Percentiles rank a stretch among this genome's conserved stretches.
Conservation (phyloP, 2,888 invertebrate species). For the Creontiades dilutus region DNA sequence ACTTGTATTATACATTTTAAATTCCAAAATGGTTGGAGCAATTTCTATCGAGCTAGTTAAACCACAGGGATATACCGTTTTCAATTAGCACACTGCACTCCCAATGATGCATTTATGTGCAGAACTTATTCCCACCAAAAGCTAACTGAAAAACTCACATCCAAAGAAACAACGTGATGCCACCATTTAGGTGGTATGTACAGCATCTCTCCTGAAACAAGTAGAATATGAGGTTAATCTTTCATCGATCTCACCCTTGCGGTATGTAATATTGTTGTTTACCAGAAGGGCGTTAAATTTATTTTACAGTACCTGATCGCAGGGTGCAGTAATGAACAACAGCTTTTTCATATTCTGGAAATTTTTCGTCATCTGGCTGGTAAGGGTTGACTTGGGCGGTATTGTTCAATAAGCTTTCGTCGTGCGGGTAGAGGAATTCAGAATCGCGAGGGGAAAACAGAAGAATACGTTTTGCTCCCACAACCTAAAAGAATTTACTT, state of each 20-base stretch:
- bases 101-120: no score
- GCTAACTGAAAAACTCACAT: conserved; percentile 95
- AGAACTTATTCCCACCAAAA: conserved; percentile 92
- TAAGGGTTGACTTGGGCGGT: conserved; percentile 95
- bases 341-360: conserved; percentile 85
- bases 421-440: conserved; percentile 88
- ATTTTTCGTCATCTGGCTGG: conserved; percentile 85
- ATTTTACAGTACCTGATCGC: conserved; percentile 79
- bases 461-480: conserved; percentile 93
- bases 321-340: conserved; percentile 85
- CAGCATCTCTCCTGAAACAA: conserved; percentile 87
- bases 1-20: no score
- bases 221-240: background rate
- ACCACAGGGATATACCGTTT: no score
- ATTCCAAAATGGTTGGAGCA: no score
- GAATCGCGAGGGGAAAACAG: conserved; percentile 88
- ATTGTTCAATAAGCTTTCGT: conserved; percentile 88
- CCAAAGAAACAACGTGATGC: conserved; percentile 95
- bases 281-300: no score
- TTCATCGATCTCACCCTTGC: background rate
- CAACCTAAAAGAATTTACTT: conserved; percentile 81
- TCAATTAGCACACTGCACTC: no score
- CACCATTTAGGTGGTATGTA: conserved; percentile 98
- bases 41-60: no score
- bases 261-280: no score